Base-by-base conservation (phyloP, 2,113 vertebrate species). In the Balaeniceps rex region DNA sequence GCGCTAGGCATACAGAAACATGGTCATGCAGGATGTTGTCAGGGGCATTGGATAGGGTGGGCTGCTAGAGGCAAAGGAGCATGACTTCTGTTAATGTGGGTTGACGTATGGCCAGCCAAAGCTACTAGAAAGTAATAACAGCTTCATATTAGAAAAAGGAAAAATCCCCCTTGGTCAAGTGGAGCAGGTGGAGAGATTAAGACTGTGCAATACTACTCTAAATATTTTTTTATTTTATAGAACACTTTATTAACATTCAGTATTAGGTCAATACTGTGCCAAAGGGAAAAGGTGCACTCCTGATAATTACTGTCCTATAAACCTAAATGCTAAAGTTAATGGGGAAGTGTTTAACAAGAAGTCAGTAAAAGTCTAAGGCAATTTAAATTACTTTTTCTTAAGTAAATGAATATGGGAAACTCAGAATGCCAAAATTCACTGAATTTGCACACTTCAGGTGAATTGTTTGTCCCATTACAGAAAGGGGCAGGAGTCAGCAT, bases 231-330 rank as follows among this genome's bases (percentile, higher is more conserved):
- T 33, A 47, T 92, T 90, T 86, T 31, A 77, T 49, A 77, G 34
- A 89, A 78, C 11, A 36, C 2, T 74, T 81, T 51, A 81, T 86
- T 95, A 94, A 47, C 12, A 23, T 82, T 91, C 21, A 76, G 61
- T 96, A 90, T 89, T 94, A 91, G 80, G 89, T 84, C 77, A 77
- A 61, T 94, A 87, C 84, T 93, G 90, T 93, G 83, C 93, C 70
- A 83, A 90, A 58, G 91, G 91, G 93, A 86, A 88, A 65, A 88
- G 61, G 36, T 83, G 49, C 25, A 81, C 76, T 92, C 58, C 42
- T 90, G 80, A 34, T 95, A 88, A 94, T 96, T 94, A 65, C 64
- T 91, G 96, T 83, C 84, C 87, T 91, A 96, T 86, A 96, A 97
- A 94, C 90, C 87, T 91, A 96, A 93, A 96, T 91, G 71, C 22